Base-by-base conservation (phyloP, 2,888 invertebrate species). In the Dione vanillae region DNA sequence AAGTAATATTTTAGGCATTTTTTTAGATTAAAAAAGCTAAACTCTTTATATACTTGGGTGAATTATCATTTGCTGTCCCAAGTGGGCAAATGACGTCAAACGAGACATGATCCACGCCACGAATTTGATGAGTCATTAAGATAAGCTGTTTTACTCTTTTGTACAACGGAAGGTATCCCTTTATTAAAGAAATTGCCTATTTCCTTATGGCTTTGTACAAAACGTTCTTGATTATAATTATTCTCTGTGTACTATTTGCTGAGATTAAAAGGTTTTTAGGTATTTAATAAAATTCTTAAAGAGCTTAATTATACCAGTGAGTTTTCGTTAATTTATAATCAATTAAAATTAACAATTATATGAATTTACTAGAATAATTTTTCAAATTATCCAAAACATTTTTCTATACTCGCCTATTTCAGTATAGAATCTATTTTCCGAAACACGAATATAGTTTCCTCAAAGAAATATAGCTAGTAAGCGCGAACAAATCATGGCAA, bases 51-150 rank as follows among this genome's bases (percentile, higher is more conserved):
- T 19, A 12, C 16, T 64, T 35, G 7, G 2, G 10, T 9, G 8
- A 27, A 16, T 64, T 37, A 47, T 45, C 12, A 1, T 37, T 40
- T 37, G 37, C 8, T n/a, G 19, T 11, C 19, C 37, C 64, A 40
- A 69, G 56, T 62, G 62, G 61, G 14, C 49, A 64, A 68, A 56
- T 64, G 62, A 71, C 56, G 67, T 71, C 58, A 67, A 67, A 51
- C 37, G 43, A 56, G 37, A 41, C 47, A 47, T 67, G 65, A 47
- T 56, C 56, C 59, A 59, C 19, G 47, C 41, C 64, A 59, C 52
- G 43, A 65, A 64, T 56, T 74, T 69, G 71, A 71, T 72, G 37
- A 71, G 52, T 70, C 61, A 71, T 74, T 69, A 71, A 77, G 73
- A 72, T 73, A 76, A 73, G 66, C 65, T 52, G 61, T 66, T 58